Evolutionary conservation across 2,888 invertebrate genomes (phyloP).

Genomic region (Dendrolimus houi): DNA sequence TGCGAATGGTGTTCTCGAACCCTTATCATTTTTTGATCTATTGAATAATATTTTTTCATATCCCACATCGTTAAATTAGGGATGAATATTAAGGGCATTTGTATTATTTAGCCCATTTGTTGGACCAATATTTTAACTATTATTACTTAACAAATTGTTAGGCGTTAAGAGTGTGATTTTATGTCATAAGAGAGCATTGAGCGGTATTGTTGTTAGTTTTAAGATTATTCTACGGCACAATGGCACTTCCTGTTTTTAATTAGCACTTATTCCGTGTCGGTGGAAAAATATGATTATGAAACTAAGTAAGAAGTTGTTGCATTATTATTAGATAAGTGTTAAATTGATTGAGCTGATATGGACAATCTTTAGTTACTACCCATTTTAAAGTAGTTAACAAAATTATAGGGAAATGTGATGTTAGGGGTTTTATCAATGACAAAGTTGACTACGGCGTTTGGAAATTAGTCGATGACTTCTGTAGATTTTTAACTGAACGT

Average conservation of each 20-base stretch:
- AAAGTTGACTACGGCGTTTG: conserved; percentile 70
- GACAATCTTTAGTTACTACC: conserved; percentile 76
- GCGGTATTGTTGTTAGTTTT: conserved; percentile 75
- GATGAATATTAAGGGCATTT: conserved; percentile 77
- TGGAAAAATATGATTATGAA: conserved; percentile 69
- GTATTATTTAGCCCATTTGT: conserved; percentile 78
- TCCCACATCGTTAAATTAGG: conserved; percentile 75
- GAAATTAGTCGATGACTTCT: conserved; percentile 39
- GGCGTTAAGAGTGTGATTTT: conserved; percentile 76
- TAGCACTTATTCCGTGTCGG: conserved; percentile 77
- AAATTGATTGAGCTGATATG: conserved; percentile 73
- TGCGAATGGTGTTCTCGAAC: conserved; percentile 64
- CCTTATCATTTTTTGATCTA: conserved; percentile 75
- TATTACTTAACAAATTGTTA: conserved; percentile 76
- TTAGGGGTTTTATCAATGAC: conserved; percentile 76
- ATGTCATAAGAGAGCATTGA: conserved; percentile 74
- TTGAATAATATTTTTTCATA: conserved; percentile 76
- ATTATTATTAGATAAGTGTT: conserved; percentile 77
- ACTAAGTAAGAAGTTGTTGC: conserved; percentile 74
- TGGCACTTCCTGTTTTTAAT: conserved; percentile 76
- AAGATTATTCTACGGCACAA: conserved; percentile 74
- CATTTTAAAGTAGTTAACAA: conserved; percentile 64
- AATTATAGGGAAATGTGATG: conserved; percentile 71
- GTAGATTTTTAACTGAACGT: conserved; percentile 28
- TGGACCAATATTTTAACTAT: conserved; percentile 77